A percentile compares a stretch with the other conserved stretches of the same genome.
Conservation (phyloP, 2,113 vertebrate genomes). For the Falco punctatus region DNA sequence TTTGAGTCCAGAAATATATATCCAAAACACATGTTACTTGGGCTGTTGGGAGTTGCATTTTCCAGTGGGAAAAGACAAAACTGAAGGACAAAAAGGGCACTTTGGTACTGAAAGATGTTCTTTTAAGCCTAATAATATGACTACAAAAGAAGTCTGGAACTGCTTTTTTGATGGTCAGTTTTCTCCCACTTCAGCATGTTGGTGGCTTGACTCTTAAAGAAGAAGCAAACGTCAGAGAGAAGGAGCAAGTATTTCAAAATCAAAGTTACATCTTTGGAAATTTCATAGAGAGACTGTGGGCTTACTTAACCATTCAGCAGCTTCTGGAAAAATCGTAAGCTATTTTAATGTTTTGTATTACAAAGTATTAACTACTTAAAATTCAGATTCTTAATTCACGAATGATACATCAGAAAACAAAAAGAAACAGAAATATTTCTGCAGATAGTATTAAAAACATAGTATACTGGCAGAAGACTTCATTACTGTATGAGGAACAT, state of each 20-base stretch:
- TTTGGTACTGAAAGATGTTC: not conserved
- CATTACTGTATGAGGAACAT: not conserved
- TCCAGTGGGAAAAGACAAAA: not conserved
- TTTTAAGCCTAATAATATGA: not conserved
- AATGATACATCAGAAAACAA: not conserved
- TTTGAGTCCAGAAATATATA: not conserved
- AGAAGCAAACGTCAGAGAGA: conserved; percentile 48
- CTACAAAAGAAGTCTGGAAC: not conserved
- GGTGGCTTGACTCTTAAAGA: conserved; percentile 73
- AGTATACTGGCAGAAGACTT: not conserved
- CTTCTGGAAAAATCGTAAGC: conserved; percentile 86
- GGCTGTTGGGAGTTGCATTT: not conserved
- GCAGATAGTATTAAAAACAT: not conserved
- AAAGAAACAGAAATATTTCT: not conserved
- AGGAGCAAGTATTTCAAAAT: conserved; percentile 65
- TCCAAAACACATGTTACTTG: not conserved
- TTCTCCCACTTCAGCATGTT: conserved; percentile 45
- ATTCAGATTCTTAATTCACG: not conserved
- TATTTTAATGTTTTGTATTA: not conserved
- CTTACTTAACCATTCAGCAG: conserved; percentile 91
- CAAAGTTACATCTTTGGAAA: conserved; percentile 75
- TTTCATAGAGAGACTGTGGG: conserved; percentile 90
- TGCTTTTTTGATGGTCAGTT: not conserved
- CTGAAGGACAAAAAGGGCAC: not conserved
- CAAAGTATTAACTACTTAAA: not conserved